phyloP scores from a whole-genome alignment of 2,797 vertebrate genomes.

The Heliangelus exortis region DNA sequence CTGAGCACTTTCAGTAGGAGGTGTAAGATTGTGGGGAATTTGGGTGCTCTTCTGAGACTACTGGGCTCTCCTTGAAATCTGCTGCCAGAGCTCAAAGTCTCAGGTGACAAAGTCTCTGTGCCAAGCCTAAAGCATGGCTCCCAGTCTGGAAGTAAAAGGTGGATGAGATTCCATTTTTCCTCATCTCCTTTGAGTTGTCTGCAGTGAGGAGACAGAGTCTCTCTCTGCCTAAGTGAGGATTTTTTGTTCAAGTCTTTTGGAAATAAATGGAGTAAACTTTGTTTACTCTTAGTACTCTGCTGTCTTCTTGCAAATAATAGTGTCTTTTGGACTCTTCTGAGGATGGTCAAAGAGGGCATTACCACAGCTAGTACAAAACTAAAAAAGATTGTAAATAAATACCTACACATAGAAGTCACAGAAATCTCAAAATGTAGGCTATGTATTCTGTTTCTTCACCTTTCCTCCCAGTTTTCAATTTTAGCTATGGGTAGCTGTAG shows the following conservation, averaged over 20 bases:
- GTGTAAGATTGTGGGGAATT: not conserved
- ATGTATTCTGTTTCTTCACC: not conserved
- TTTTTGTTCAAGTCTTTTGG: not conserved
- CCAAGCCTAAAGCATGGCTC: not conserved
- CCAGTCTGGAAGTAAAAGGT: not conserved
- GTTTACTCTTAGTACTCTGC: not conserved
- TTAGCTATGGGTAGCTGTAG: not conserved
- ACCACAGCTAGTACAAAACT: not conserved
- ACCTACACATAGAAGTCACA: not conserved
- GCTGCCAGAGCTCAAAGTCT: not conserved
- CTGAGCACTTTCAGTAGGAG: not conserved
- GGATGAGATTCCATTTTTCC: not conserved
- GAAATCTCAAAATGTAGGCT: not conserved
- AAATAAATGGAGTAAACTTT: not conserved
- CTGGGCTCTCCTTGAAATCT: not conserved
- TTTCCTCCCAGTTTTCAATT: not conserved
- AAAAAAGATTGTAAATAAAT: not conserved
- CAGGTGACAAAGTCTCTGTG: not conserved
- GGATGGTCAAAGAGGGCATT: not conserved
- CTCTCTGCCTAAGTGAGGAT: not conserved
- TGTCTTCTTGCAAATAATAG: not conserved
- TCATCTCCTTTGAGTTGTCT: not conserved
- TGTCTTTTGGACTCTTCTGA: not conserved
- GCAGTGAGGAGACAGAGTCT: not conserved
- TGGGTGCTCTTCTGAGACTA: not conserved